Evolutionary conservation across 2,797 vertebrate genomes (phyloP).

Genomic region (Sternotherus odoratus): DNA sequence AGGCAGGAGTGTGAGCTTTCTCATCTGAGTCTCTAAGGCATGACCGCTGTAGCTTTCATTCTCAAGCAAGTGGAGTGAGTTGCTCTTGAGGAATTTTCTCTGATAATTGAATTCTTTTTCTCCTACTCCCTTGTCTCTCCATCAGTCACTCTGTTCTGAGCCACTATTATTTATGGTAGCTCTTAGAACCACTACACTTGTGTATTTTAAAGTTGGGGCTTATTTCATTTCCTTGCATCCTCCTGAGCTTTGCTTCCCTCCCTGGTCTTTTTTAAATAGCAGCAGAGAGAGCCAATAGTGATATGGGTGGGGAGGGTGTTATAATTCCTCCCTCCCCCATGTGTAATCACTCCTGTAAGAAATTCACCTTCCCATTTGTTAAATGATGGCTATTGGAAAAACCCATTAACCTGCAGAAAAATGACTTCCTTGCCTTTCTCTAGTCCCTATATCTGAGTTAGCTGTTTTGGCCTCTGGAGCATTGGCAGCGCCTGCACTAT

Average conservation of each 20-base stretch:
- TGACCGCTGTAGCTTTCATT: not conserved
- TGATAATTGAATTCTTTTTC: slow-evolving; percentile 19
- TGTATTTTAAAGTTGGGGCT: not conserved
- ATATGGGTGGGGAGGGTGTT: not conserved
- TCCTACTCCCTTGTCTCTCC: not conserved
- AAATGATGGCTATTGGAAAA: not conserved
- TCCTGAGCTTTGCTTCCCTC: slow-evolving; percentile 17
- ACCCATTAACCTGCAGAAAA: not conserved
- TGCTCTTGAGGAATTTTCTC: not conserved
- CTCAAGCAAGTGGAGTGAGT: not conserved
- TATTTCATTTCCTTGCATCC: slow-evolving; percentile 44
- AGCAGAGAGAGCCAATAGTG: not conserved
- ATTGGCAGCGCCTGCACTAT: not conserved
- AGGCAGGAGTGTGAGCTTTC: not conserved
- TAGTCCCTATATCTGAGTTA: not conserved
- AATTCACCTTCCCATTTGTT: slow-evolving; percentile 20
- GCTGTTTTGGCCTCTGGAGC: not conserved
- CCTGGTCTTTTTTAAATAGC: slow-evolving; percentile 58
- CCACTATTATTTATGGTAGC: not conserved
- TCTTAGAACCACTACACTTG: not conserved
- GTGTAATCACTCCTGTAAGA: slow-evolving; percentile 13
- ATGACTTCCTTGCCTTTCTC: not conserved
- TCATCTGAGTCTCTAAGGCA: not conserved
- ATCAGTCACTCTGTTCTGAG: not conserved
- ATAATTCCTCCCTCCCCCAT: not conserved